A percentile compares a stretch with the other conserved stretches of the same genome.
Evolutionary conservation across 2,113 vertebrate genomes (phyloP).

Genomic region (Tauraco erythrolophus): DNA sequence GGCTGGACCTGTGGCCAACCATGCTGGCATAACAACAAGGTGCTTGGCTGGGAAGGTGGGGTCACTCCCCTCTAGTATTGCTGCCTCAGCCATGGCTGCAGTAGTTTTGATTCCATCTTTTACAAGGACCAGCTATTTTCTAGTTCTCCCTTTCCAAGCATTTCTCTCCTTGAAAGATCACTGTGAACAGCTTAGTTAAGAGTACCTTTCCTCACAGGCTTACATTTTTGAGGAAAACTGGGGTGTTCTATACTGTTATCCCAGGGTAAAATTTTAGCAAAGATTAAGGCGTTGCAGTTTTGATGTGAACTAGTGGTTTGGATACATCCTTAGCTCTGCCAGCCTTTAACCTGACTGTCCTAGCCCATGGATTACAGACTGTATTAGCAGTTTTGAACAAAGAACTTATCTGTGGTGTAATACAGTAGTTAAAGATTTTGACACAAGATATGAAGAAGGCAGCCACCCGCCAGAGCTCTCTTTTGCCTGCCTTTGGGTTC

Average conservation of each 20-base stretch:
- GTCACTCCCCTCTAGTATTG: background rate
- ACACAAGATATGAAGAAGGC: background rate
- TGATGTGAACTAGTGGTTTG: background rate
- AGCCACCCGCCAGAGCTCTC: background rate
- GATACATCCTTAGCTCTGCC: background rate
- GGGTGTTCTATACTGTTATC: background rate
- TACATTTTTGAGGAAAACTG: background rate
- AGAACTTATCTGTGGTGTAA: background rate
- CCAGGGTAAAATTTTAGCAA: background rate
- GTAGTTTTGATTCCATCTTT: background rate
- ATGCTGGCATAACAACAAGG: background rate
- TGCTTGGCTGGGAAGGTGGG: background rate
- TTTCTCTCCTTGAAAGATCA: background rate
- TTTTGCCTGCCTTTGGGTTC: background rate
- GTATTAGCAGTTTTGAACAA: background rate
- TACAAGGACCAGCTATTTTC: background rate
- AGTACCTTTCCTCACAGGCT: background rate
- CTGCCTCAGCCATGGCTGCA: background rate
- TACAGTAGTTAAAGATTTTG: background rate
- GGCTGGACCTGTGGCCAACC: background rate
- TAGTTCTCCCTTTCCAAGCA: background rate
- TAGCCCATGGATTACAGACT: background rate
- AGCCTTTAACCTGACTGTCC: background rate
- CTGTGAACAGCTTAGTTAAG: background rate
- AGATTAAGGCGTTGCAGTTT: background rate